Evolutionary conservation across 2,113 vertebrate genomes (phyloP).

Genomic region (Copsychus sechellarum): DNA sequence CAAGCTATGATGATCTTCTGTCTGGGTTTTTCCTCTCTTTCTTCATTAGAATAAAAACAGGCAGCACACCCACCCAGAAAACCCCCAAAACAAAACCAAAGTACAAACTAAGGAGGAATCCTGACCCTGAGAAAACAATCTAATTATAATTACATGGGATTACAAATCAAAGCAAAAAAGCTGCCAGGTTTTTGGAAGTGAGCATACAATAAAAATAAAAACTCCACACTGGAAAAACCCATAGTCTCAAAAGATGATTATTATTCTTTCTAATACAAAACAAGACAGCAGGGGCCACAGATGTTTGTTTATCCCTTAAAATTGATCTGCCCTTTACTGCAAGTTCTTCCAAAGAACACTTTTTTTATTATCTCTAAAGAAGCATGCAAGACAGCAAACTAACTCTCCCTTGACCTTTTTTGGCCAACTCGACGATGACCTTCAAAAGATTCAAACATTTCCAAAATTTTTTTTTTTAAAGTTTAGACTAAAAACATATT

Average conservation of each 20-base stretch:
- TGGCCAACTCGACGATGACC: neutral
- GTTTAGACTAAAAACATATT: neutral
- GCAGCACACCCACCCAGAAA: neutral
- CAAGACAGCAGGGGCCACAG: constrained; percentile 52
- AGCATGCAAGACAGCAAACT: neutral
- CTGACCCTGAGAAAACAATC: neutral
- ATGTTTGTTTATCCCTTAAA: constrained; percentile 63
- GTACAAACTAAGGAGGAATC: neutral
- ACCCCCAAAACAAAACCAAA: neutral
- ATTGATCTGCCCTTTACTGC: constrained; percentile 56
- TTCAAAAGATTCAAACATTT: neutral
- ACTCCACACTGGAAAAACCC: neutral
- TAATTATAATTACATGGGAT: constrained; percentile 16
- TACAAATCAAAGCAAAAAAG: neutral
- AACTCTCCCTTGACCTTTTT: neutral
- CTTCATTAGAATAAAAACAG: neutral
- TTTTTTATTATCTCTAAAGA: constrained; percentile 38
- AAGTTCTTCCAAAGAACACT: constrained; percentile 41
- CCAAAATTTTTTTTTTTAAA: neutral
- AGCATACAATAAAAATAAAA: constrained; percentile 8
- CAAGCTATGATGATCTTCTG: neutral
- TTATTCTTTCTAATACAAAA: constrained; percentile 52
- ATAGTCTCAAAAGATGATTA: neutral
- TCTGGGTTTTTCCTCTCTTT: neutral
- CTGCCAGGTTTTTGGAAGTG: neutral